These are phyloP conservation scores for human DNA, from an alignment of 2,113 vertebrate genomes.

Conservation along the genomic window DNA sequence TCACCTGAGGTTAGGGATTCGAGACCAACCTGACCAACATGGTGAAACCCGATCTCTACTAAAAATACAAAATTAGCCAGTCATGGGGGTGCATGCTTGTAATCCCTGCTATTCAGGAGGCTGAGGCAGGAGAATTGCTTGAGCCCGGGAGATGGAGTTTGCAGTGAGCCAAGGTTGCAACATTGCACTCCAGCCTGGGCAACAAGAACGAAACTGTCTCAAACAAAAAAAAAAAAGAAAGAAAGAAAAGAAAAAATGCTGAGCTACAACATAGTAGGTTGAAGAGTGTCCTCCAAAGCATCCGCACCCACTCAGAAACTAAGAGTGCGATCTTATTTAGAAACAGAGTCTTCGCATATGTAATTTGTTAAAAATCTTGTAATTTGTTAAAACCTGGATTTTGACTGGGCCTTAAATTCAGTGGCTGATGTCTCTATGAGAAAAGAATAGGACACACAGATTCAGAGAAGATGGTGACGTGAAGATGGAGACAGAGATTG, in stretches of 20 bases:
- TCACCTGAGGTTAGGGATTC: too few species aligned
- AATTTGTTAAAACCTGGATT: neutral
- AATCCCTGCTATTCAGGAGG: too few species aligned
- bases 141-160: too few species aligned
- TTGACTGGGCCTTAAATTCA: neutral
- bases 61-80: too few species aligned
- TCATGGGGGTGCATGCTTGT: too few species aligned
- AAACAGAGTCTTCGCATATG: neutral
- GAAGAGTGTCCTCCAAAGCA: neutral
- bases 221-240: too few species aligned
- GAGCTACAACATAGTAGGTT: neutral
- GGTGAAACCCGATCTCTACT: too few species aligned
- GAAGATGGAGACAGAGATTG: neutral
- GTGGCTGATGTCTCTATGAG: neutral
- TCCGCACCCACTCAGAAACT: neutral
- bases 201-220: too few species aligned
- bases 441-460: neutral
- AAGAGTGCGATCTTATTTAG: neutral
- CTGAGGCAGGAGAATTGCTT: too few species aligned
- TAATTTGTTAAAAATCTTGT: neutral
- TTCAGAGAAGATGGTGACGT: neutral
- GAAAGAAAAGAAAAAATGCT: neutral
- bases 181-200: too few species aligned
- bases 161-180: too few species aligned
- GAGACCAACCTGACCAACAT: too few species aligned